A percentile compares a stretch with the other conserved stretches of the same genome.
Conservation (phyloP, 1,140 invertebrate species). For the Teleogryllus occipitalis region DNA sequence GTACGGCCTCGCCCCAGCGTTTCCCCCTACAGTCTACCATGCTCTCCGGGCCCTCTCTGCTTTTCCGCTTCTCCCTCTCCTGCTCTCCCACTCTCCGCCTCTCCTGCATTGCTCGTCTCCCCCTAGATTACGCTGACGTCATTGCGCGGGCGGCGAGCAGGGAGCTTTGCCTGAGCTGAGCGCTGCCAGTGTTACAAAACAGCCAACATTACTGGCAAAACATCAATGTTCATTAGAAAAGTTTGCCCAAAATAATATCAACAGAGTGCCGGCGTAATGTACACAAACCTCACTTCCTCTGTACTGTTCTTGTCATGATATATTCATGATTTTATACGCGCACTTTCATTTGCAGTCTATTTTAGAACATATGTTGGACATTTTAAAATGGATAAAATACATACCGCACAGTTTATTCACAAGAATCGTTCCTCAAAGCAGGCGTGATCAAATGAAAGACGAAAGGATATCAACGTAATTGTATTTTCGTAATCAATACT, state of each 20-base stretch:
- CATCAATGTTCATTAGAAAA: neutral
- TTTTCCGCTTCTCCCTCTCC: conserved; percentile 9
- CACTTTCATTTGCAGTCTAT: no score
- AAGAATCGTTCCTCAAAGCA: no score
- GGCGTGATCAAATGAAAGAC: no score
- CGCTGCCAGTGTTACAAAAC: conserved; percentile 11
- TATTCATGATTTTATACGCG: no score
- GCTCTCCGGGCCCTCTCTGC: neutral
- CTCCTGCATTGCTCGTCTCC: conserved; percentile 12
- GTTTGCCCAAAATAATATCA: neutral
- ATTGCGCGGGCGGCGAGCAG: conserved; percentile 15
- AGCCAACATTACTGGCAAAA: conserved; percentile 9
- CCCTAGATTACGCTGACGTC: conserved; percentile 22
- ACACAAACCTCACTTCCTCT: no score
- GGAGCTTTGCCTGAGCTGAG: neutral
- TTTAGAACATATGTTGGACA: no score
- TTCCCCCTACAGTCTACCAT: neutral
- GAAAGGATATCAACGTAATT: no score
- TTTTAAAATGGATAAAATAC: no score
- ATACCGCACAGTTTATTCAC: no score
- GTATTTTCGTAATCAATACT: no score
- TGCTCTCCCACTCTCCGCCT: conserved; percentile 8
- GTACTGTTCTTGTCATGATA: no score
- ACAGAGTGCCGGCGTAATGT: neutral
- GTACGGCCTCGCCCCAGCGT: conserved; percentile 3